Conservation (phyloP, 1,140 invertebrate species). For the Trichonephila clavipes region DNA sequence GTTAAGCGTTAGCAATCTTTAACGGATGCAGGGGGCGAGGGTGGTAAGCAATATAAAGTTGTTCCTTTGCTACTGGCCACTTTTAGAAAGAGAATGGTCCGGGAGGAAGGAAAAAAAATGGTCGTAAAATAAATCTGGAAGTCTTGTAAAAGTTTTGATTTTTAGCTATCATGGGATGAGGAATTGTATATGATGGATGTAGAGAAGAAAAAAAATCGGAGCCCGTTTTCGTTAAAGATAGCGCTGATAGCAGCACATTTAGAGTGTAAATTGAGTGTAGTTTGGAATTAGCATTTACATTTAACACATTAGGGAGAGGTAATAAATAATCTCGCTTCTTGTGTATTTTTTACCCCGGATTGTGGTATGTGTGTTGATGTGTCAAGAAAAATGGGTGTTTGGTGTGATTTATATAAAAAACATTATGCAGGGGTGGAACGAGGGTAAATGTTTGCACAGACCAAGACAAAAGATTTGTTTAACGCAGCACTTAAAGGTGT, state of each 20-base stretch:
- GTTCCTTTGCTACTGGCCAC: slow-evolving; percentile 29
- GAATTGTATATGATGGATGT: background rate
- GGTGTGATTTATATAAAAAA: background rate
- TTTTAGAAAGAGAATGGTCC: background rate
- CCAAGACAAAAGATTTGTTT: background rate
- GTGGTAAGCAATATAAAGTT: background rate
- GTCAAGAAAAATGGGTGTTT: background rate
- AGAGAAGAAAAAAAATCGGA: background rate
- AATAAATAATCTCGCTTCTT: background rate
- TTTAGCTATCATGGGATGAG: slow-evolving; percentile 15
- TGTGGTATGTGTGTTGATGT: background rate
- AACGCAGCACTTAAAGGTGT: background rate
- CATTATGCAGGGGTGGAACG: too few relatives aligned
- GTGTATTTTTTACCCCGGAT: background rate
- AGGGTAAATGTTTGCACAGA: background rate
- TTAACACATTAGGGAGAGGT: background rate
- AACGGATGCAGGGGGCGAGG: background rate
- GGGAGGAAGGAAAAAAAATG: background rate
- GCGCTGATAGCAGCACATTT: background rate
- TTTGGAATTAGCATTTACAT: slow-evolving; percentile 8
- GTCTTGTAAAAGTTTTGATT: slow-evolving; percentile 27
- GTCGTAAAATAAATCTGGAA: slow-evolving; percentile 27
- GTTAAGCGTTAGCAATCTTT: slow-evolving; percentile 29
- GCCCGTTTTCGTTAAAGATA: slow-evolving; percentile 6
- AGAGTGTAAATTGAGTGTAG: slow-evolving; percentile 19